A percentile compares a stretch with the other conserved stretches of the same genome.
phyloP scores from a whole-genome alignment of 2,888 invertebrate species.

The Oscheius sp. region DNA sequence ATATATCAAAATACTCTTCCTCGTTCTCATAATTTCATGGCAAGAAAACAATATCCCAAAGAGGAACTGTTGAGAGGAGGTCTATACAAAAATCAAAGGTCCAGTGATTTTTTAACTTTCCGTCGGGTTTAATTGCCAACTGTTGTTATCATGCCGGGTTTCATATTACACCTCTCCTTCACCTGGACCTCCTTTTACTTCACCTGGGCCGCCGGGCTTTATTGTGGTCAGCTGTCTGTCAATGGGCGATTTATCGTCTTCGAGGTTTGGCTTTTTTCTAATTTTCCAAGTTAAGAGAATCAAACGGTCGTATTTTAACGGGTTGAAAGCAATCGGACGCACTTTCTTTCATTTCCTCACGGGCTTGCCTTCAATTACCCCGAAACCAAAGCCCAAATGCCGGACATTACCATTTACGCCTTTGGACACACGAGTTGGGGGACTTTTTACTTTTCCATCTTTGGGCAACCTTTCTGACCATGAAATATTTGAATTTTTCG shows the following conservation, averaged over 20 bases:
- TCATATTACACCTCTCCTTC: conserved; percentile 23
- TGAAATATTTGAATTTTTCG: no score
- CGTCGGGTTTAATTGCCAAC: neutral
- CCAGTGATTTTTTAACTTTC: no score
- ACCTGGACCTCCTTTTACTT: neutral
- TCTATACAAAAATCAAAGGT: no score
- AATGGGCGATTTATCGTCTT: neutral
- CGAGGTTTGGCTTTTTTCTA: neutral
- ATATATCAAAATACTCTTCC: no score
- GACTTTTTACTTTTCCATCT: no score
- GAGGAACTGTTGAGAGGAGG: no score
- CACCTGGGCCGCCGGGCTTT: neutral
- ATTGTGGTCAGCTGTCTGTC: conserved; percentile 14
- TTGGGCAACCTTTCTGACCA: no score
- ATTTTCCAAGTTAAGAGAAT: no score
- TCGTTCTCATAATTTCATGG: no score
- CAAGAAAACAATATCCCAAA: no score
- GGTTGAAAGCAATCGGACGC: conserved; percentile 24
- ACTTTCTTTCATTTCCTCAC: conserved; percentile 29
- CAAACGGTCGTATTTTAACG: no score
- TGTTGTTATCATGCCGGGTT: conserved; percentile 17
- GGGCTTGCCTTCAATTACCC: conserved; percentile 22
- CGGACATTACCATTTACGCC: conserved; percentile 21
- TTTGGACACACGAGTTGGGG: no score
- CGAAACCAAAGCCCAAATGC: conserved; percentile 7